phyloP scores from a whole-genome alignment of 1,140 invertebrate genomes.

The Drosophila bipectinata region DNA sequence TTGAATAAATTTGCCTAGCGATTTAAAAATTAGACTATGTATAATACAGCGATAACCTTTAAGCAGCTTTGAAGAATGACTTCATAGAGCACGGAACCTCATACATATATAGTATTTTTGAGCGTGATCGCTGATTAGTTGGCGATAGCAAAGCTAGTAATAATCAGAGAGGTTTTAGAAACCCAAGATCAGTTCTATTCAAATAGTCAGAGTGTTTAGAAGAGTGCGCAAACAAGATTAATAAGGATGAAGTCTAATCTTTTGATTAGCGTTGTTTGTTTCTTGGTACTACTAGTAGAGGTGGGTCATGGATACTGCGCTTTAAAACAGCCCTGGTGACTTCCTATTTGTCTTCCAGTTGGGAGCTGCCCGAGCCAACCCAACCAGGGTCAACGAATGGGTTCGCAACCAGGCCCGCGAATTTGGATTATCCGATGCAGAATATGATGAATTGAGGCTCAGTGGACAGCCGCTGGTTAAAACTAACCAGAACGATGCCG shows the following conservation, averaged over 20 bases:
- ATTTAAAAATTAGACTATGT: neutral
- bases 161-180: neutral
- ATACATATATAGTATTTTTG: neutral
- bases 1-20: no score
- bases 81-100: neutral
- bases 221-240: neutral
- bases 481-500: neutral
- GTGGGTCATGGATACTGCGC: constrained; percentile 14
- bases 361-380: constrained; percentile 7
- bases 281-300: constrained; percentile 26
- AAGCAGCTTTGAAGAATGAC: neutral
- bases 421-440: constrained; percentile 3
- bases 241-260: constrained; percentile 34
- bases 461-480: constrained; percentile 6
- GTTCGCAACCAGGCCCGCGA: neutral
- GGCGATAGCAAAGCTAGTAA: constrained; percentile 8
- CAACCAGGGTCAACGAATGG: neutral
- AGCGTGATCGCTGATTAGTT: neutral
- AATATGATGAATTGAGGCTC: constrained; percentile 9
- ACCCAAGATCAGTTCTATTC: constrained; percentile 42
- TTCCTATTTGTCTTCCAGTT: neutral
- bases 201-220: constrained; percentile 9
- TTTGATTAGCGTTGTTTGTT: constrained; percentile 15
- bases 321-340: neutral
- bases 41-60: constrained; percentile 15